A percentile compares a stretch with the other conserved stretches of the same genome.
Conservation (phyloP, 53 echinoderm and acorn worm species). For the Holothuria scabra region DNA sequence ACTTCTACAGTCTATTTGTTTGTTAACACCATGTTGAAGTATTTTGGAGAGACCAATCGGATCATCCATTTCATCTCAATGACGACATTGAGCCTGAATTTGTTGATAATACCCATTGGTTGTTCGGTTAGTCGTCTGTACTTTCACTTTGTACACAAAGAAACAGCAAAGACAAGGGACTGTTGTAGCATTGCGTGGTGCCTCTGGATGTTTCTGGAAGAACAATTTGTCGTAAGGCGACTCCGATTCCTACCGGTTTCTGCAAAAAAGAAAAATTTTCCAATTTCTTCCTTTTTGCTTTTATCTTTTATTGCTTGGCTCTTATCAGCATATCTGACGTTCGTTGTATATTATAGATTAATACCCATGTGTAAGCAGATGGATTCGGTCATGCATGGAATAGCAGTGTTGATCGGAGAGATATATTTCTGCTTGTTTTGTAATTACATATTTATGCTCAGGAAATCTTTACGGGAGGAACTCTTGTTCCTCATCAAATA, state of each 20-base stretch:
- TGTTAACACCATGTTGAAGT: constrained; percentile 2
- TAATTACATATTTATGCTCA: constrained; percentile 62
- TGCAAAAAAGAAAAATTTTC: neutral
- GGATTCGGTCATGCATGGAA: neutral
- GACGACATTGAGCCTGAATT: constrained; percentile 34
- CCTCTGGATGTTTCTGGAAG: constrained; percentile 38
- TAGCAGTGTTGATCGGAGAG: constrained; percentile 16
- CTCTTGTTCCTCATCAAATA: constrained; percentile 71
- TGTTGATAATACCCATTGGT: constrained; percentile 5
- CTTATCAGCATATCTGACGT: neutral
- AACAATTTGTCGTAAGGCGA: constrained; percentile 21
- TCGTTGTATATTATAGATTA: neutral
- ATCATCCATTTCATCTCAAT: constrained; percentile 46
- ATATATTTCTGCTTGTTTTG: constrained; percentile 66
- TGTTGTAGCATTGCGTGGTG: constrained; percentile 46
- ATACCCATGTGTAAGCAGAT: neutral
- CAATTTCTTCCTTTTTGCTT: neutral
- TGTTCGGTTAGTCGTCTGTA: constrained; percentile 27
- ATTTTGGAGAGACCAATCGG: constrained; percentile 1
- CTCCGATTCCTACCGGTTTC: constrained; percentile 17
- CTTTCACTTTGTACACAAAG: constrained; percentile 15
- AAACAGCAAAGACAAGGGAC: neutral
- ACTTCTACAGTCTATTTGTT: constrained; percentile 5
- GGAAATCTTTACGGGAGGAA: constrained; percentile 65
- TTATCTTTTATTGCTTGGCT: constrained; percentile 11